A percentile compares a stretch with the other conserved stretches of the same genome.
Conservation (phyloP, 2,888 invertebrate species). For the Eupithecia centaureata region DNA sequence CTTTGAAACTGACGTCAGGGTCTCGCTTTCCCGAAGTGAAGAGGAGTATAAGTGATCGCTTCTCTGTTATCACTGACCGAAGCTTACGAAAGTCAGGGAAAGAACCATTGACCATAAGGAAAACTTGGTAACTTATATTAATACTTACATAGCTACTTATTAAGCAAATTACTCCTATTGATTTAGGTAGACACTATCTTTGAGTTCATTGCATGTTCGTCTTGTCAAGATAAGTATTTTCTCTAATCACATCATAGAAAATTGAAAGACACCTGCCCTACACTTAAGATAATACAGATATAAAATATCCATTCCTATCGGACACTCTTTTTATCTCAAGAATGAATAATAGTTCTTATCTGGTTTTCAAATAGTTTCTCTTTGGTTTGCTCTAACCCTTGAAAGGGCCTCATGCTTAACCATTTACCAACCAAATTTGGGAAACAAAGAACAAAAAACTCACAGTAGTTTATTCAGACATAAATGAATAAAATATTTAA, state of each 20-base stretch:
- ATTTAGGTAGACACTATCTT: background rate
- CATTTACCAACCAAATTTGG: background rate
- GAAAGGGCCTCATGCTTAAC: background rate
- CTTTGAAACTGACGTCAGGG: constrained; percentile 65
- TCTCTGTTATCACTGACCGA: constrained; percentile 72
- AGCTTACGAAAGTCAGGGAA: constrained; percentile 64
- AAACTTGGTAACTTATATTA: constrained; percentile 74
- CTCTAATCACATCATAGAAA: background rate
- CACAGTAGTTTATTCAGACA: background rate
- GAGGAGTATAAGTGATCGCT: constrained; percentile 78
- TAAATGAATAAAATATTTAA: background rate
- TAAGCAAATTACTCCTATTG: background rate
- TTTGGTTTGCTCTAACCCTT: background rate
- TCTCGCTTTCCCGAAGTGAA: constrained; percentile 71
- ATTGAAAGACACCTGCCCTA: background rate
- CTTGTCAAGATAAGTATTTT: background rate
- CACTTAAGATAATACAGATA: background rate
- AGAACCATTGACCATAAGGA: constrained; percentile 74
- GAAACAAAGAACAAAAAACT: background rate
- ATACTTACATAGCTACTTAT: background rate
- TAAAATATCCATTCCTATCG: background rate
- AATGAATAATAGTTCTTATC: background rate
- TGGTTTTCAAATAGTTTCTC: background rate
- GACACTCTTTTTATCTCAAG: background rate
- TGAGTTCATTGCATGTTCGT: background rate